A percentile compares a stretch with the other conserved stretches of the same genome.
These are phyloP conservation scores for Sebastes flavidus DNA, from an alignment of 2,797 vertebrate genomes.

Conservation along the genomic window DNA sequence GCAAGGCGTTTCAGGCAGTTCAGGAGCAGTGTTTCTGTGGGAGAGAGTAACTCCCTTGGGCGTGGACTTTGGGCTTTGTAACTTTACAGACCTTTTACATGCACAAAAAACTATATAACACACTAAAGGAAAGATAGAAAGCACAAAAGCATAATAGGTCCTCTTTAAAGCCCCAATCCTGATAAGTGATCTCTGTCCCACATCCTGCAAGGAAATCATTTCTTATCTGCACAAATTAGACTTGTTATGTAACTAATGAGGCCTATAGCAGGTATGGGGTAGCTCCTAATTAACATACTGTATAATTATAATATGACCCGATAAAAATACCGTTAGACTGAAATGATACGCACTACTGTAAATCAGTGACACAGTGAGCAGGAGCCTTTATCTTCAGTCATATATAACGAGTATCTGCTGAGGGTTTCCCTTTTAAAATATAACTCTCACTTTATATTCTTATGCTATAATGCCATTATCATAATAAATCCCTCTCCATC, in stretches of 20 bases:
- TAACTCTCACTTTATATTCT: constrained; percentile 9
- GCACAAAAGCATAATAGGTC: no score
- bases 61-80: no score
- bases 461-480: background rate
- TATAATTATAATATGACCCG: background rate
- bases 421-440: background rate
- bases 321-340: background rate
- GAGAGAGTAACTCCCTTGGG: no score
- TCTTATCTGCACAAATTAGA: background rate
- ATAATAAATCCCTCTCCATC: constrained; percentile 14
- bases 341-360: background rate
- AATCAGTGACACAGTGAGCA: background rate
- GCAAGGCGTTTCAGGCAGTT: no score
- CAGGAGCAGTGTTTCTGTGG: no score
- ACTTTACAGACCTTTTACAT: no score
- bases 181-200: background rate
- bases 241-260: background rate
- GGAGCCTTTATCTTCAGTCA: background rate
- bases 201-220: background rate
- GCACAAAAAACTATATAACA: no score
- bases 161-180: no score
- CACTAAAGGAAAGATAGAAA: no score
- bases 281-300: background rate
- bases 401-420: background rate
- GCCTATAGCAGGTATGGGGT: background rate